These are phyloP conservation scores for Cynopterus sphinx DNA, from an alignment of 2,797 vertebrate genomes.

Conservation along the genomic window DNA sequence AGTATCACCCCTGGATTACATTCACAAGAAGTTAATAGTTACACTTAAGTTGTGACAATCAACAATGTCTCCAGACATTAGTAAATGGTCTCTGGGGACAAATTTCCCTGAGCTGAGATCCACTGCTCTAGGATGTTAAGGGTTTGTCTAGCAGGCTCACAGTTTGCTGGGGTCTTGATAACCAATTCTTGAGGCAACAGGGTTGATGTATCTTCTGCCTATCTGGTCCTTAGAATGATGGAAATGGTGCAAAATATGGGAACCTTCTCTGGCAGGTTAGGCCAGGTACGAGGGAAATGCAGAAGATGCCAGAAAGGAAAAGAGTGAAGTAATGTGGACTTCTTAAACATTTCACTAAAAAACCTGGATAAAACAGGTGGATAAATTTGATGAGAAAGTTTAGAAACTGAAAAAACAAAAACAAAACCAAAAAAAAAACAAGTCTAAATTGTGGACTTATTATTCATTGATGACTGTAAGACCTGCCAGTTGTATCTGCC, in stretches of 20 bases:
- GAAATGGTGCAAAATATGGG: not conserved
- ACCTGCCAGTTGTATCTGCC: not conserved
- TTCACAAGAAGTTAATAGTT: not conserved
- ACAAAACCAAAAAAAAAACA: not conserved
- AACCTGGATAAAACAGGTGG: not conserved
- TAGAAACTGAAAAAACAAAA: not conserved
- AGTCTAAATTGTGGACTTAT: not conserved
- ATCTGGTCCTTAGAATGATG: not conserved
- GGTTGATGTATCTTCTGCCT: not conserved
- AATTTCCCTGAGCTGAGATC: not conserved
- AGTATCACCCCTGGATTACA: not conserved
- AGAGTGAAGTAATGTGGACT: not conserved
- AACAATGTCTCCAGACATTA: not conserved
- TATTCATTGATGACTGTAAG: not conserved
- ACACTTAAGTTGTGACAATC: not conserved
- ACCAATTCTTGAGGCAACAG: not conserved
- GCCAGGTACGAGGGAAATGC: too few species aligned
- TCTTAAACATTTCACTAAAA: not conserved
- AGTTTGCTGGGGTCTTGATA: not conserved
- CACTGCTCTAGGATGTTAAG: not conserved
- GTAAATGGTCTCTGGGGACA: not conserved
- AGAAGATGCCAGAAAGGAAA: not conserved
- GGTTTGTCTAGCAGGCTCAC: not conserved
- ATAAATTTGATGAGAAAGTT: not conserved
- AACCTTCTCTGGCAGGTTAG: not conserved